Conservation (phyloP, 2,113 vertebrate species). For the Solenodon paradoxus region DNA sequence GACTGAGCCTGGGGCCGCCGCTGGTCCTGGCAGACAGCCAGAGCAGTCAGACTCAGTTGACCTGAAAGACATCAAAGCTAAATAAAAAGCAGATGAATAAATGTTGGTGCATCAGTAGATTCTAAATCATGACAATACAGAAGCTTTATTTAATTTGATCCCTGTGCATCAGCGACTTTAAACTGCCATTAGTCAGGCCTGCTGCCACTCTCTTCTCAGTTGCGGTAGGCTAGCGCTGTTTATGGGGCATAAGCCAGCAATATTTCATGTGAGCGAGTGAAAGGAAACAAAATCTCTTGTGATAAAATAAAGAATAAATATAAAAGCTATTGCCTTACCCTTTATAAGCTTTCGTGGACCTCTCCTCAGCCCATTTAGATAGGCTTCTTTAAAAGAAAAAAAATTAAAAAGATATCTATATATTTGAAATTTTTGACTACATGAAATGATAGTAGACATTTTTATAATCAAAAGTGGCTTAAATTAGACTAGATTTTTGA, state of each 20-base stretch:
- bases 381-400: constrained; percentile 9
- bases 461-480: constrained; percentile 1
- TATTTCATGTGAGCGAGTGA: constrained; percentile 76
- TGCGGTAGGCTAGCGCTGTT: constrained; percentile 77
- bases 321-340: constrained; percentile 45
- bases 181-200: constrained; percentile 79
- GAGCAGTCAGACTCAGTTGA: constrained; percentile 73
- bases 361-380: constrained; percentile 38
- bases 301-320: constrained; percentile 69
- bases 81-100: constrained; percentile 79
- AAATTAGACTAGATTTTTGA: constrained; percentile 7
- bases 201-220: constrained; percentile 44
- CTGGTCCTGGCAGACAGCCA: constrained; percentile 2
- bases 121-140: constrained; percentile 80
- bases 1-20: not conserved
- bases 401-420: not conserved
- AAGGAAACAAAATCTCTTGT: constrained; percentile 76
- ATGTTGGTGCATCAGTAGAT: constrained; percentile 78
- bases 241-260: constrained; percentile 71
- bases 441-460: not conserved
- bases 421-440: constrained; percentile 24
- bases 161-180: constrained; percentile 78
- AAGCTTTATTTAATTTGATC: constrained; percentile 85
- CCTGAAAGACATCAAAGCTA: constrained; percentile 78
- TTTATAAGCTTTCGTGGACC: constrained; percentile 48